Percentiles rank a stretch among this genome's conserved stretches.
phyloP scores from a whole-genome alignment of 2,113 vertebrate genomes.

The Helogale parvula region DNA sequence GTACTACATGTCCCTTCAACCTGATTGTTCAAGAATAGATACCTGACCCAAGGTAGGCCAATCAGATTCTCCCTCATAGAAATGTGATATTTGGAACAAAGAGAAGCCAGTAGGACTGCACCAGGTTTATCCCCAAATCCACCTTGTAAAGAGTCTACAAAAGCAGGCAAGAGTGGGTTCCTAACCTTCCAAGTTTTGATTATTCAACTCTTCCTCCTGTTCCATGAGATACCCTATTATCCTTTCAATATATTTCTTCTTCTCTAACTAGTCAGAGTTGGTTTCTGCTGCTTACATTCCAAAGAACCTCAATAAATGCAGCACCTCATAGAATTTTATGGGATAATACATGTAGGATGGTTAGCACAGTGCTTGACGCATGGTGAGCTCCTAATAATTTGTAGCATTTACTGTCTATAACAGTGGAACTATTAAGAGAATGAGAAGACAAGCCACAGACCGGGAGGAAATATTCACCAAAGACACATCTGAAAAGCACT shows the following conservation, averaged over 20 bases:
- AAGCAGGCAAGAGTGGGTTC: not conserved
- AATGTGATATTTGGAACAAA: not conserved
- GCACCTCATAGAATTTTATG: not conserved
- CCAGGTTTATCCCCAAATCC: not conserved
- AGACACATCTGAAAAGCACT: not conserved
- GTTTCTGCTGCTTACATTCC: not conserved
- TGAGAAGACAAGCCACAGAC: not conserved
- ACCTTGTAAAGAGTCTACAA: not conserved
- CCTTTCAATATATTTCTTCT: not conserved
- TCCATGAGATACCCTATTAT: not conserved
- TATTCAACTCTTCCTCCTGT: not conserved
- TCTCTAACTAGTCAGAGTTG: not conserved
- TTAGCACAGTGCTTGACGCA: not conserved
- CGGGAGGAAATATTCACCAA: not conserved
- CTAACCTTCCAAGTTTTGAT: not conserved
- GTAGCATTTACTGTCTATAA: conserved; percentile 9
- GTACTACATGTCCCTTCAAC: not conserved
- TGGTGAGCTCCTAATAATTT: not conserved
- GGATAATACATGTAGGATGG: not conserved
- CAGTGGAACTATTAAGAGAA: not conserved
- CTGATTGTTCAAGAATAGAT: not conserved
- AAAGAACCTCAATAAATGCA: not conserved
- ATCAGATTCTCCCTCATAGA: not conserved
- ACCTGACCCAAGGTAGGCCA: not conserved
- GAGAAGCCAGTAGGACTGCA: not conserved